These are phyloP conservation scores for Maniola hyperantus DNA, from an alignment of 2,888 invertebrate genomes.

Conservation along the genomic window DNA sequence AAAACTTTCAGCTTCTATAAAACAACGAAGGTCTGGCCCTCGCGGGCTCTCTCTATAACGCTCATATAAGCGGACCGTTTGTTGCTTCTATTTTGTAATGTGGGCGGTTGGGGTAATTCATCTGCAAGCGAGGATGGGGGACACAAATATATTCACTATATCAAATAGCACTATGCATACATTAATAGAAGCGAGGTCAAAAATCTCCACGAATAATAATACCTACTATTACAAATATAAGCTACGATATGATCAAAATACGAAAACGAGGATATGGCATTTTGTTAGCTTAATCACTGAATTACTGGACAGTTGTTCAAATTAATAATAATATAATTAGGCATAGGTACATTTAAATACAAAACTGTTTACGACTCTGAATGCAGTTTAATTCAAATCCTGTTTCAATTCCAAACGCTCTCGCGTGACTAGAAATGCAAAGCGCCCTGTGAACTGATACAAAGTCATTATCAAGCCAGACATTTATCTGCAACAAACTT, in stretches of 20 bases:
- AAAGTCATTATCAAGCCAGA: not conserved
- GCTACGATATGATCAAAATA: conserved; percentile 32
- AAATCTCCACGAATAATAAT: conserved; percentile 26
- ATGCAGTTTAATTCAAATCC: conserved; percentile 49
- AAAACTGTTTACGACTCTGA: conserved; percentile 51
- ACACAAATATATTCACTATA: conserved; percentile 27
- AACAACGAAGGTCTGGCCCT: too few relatives aligned
- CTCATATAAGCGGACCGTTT: too few relatives aligned
- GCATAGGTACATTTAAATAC: conserved; percentile 44
- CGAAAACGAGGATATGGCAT: conserved; percentile 31
- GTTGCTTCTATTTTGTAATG: conserved; percentile 1
- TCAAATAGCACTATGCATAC: conserved; percentile 27
- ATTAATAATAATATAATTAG: conserved; percentile 38
- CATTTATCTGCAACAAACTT: not conserved
- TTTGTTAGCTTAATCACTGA: conserved; percentile 22
- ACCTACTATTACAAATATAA: conserved; percentile 33
- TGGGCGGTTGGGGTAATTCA: conserved; percentile 32
- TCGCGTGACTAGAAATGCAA: conserved; percentile 45
- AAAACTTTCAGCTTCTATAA: too few relatives aligned
- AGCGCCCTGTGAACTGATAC: conserved; percentile 33
- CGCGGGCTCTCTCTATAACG: too few relatives aligned
- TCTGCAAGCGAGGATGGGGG: conserved; percentile 21
- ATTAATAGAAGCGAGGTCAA: conserved; percentile 35
- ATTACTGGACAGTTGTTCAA: conserved; percentile 34
- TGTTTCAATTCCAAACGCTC: conserved; percentile 32